phyloP scores from a whole-genome alignment of 1,140 invertebrate species.

The Macrostomum lignano region DNA sequence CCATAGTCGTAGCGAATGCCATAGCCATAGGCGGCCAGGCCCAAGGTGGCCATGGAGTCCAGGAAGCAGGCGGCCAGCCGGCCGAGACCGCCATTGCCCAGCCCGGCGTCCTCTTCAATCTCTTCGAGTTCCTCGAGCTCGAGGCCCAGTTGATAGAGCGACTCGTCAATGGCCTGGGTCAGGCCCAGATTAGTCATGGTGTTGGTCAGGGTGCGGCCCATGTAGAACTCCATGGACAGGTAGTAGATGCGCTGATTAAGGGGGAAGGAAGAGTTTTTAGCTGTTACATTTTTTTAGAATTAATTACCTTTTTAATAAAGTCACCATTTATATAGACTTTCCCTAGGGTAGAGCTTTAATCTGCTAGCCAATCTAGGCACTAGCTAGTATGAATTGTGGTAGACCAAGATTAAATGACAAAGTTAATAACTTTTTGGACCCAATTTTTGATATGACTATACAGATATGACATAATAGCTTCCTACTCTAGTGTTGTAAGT shows the following conservation, averaged over 20 bases:
- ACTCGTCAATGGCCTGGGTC: constrained; percentile 78
- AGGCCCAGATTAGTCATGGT: constrained; percentile 98
- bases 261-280: not conserved
- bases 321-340: not conserved
- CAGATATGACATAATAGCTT: no score
- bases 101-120: constrained; percentile 81
- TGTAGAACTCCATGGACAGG: constrained; percentile 91
- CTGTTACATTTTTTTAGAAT: not conserved
- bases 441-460: no score
- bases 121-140: constrained; percentile 93
- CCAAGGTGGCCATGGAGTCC: constrained; percentile 84
- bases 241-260: constrained; percentile 67
- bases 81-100: constrained; percentile 94
- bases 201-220: constrained; percentile 81
- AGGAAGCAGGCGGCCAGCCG: constrained; percentile 86
- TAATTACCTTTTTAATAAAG: constrained; percentile 1
- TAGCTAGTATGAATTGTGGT: no score
- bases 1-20: constrained; percentile 96
- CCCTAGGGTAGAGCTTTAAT: not conserved
- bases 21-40: constrained; percentile 88
- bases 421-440: no score
- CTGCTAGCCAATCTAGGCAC: not conserved
- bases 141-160: constrained; percentile 81
- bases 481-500: no score
- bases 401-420: no score